Percentiles rank a stretch among this genome's conserved stretches.
phyloP scores from a whole-genome alignment of 1,140 invertebrate genomes.

The Brachionus koreanus region DNA sequence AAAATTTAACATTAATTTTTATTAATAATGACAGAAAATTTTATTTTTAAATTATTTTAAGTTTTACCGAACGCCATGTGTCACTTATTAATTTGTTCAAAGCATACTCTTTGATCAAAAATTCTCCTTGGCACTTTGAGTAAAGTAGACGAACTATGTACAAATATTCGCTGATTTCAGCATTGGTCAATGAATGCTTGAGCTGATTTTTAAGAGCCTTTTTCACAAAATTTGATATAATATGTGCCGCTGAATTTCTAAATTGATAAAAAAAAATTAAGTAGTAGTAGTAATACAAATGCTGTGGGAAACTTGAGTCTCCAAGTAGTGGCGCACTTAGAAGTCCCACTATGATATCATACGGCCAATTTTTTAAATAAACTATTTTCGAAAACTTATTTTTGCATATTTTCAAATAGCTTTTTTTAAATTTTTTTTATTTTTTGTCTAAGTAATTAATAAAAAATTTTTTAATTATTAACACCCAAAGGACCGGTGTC shows the following conservation, averaged over 20 bases:
- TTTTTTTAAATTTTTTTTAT: too few species aligned
- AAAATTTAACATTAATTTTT: neutral
- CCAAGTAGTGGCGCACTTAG: too few species aligned
- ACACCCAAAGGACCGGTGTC: too few species aligned
- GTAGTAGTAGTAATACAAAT: too few species aligned
- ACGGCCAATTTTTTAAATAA: too few species aligned
- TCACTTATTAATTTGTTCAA: conserved; percentile 6
- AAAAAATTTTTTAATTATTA: too few species aligned
- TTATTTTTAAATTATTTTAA: too few species aligned
- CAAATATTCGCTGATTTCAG: conserved; percentile 20
- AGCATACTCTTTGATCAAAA: neutral
- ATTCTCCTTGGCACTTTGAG: conserved; percentile 12
- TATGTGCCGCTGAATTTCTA: conserved; percentile 6
- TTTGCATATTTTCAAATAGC: too few species aligned
- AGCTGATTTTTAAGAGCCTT: conserved; percentile 5
- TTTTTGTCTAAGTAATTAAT: too few species aligned
- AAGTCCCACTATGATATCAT: too few species aligned
- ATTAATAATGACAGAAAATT: neutral
- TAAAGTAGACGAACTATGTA: conserved; percentile 9
- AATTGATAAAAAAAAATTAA: neutral
- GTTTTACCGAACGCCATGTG: neutral
- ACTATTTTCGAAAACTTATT: too few species aligned
- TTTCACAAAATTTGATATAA: conserved; percentile 4
- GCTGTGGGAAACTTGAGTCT: too few species aligned
- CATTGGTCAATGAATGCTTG: neutral